A percentile compares a stretch with the other conserved stretches of the same genome.
Evolutionary conservation across 1,140 invertebrate genomes (phyloP).

Genomic region (Diploscapter pachys): DNA sequence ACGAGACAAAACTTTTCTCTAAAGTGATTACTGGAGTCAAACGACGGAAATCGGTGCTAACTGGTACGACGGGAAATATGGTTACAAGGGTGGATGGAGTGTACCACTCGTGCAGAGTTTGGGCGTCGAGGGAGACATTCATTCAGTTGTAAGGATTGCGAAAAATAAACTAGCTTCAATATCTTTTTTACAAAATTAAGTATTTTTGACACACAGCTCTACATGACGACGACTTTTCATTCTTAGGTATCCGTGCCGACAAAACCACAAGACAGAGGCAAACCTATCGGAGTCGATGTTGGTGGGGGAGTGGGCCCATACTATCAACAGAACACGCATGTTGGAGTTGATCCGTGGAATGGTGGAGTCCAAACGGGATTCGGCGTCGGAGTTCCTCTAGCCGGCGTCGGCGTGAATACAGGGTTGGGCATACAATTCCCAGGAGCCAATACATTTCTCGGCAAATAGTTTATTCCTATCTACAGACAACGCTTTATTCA

Average conservation of each 20-base stretch:
- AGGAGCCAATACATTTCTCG: constrained; percentile 28
- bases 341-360: constrained; percentile 38
- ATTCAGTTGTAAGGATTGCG: constrained; percentile 26
- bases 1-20: constrained; percentile 3
- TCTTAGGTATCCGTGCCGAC: constrained; percentile 35
- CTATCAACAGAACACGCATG: constrained; percentile 42
- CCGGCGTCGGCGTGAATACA: constrained; percentile 42
- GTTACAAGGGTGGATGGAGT: constrained; percentile 40
- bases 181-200: background rate
- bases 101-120: constrained; percentile 40
- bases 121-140: constrained; percentile 39
- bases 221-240: background rate
- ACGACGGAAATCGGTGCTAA: constrained; percentile 37
- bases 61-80: constrained; percentile 43
- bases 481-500: too few species aligned
- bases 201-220: background rate
- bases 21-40: constrained; percentile 39
- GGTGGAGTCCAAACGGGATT: constrained; percentile 36
- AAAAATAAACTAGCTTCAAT: background rate
- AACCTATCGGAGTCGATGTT: constrained; percentile 39
- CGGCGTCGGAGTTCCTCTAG: constrained; percentile 40
- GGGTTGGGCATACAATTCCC: constrained; percentile 34
- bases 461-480: background rate
- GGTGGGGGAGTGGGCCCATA: constrained; percentile 42
- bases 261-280: constrained; percentile 36